Evolutionary conservation across 2,113 vertebrate species (phyloP).

Genomic region (Orycteropus afer): DNA sequence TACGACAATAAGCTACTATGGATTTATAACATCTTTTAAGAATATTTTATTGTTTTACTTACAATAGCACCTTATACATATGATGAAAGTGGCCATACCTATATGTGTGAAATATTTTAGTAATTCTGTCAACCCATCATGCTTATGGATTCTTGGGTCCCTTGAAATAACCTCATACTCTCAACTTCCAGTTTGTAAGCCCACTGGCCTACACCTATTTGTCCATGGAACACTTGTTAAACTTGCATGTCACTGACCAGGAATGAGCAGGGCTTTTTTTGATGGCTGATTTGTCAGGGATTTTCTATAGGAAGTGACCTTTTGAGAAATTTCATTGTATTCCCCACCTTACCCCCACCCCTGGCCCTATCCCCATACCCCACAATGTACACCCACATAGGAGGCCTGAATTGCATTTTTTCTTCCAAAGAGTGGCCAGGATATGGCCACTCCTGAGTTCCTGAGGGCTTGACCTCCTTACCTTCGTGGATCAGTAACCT

Average conservation of each 20-base stretch:
- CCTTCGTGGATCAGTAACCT: background rate
- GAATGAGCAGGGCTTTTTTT: background rate
- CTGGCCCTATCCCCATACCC: background rate
- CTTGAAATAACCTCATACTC: background rate
- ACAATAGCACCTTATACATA: background rate
- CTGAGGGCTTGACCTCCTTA: background rate
- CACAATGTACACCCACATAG: too few relatives aligned
- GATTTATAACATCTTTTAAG: background rate
- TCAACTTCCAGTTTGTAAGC: background rate
- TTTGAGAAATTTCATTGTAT: background rate
- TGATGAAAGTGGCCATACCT: background rate
- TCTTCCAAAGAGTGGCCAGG: background rate
- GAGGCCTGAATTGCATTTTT: background rate
- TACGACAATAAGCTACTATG: background rate
- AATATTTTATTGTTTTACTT: background rate
- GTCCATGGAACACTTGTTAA: background rate
- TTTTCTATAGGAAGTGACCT: background rate
- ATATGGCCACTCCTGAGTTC: background rate
- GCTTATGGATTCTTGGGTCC: background rate
- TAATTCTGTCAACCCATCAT: background rate
- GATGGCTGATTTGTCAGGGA: background rate
- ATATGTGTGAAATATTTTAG: background rate
- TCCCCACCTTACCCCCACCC: background rate
- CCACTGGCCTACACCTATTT: background rate
- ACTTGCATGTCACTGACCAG: background rate